phyloP scores from a whole-genome alignment of 1,140 invertebrate species.

The Mesaphorura yosii region DNA sequence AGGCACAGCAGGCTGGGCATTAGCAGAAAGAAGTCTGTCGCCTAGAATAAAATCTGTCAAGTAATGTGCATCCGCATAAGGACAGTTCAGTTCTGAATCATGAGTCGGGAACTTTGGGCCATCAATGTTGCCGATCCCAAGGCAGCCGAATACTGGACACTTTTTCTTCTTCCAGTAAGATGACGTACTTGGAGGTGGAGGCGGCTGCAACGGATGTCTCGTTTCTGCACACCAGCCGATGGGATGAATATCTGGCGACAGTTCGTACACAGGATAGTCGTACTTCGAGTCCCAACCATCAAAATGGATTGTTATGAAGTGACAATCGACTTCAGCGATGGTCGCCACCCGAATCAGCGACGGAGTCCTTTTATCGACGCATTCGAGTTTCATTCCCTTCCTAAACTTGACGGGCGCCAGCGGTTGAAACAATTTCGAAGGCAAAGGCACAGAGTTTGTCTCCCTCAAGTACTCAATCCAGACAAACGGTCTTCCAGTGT shows the following conservation, averaged over 20 bases:
- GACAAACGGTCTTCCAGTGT: conserved; percentile 63
- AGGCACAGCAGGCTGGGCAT: neutral
- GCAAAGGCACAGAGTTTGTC: conserved; percentile 61
- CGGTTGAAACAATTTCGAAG: conserved; percentile 69
- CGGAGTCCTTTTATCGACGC: conserved; percentile 73
- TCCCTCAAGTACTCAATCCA: conserved; percentile 76
- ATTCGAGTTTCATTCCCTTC: conserved; percentile 77
- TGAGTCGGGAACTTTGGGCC: conserved; percentile 65
- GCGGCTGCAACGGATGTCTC: conserved; percentile 54
- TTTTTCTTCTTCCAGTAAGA: conserved; percentile 6
- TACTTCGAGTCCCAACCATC: conserved; percentile 81
- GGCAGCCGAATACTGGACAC: conserved; percentile 64
- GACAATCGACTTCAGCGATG: conserved; percentile 52
- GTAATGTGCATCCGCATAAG: conserved; percentile 62
- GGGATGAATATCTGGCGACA: conserved; percentile 80
- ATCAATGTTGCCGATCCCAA: conserved; percentile 62
- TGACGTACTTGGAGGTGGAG: conserved; percentile 39
- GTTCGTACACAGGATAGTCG: conserved; percentile 60
- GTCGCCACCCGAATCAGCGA: conserved; percentile 73
- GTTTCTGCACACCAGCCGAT: conserved; percentile 71
- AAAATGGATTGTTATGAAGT: conserved; percentile 62
- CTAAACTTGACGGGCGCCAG: conserved; percentile 68
- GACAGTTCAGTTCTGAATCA: conserved; percentile 64
- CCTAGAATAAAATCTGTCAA: conserved; percentile 48
- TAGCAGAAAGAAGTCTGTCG: too few relatives aligned